These are phyloP conservation scores for Herpetotheres cachinnans DNA, from an alignment of 2,113 vertebrate species.

Conservation along the genomic window DNA sequence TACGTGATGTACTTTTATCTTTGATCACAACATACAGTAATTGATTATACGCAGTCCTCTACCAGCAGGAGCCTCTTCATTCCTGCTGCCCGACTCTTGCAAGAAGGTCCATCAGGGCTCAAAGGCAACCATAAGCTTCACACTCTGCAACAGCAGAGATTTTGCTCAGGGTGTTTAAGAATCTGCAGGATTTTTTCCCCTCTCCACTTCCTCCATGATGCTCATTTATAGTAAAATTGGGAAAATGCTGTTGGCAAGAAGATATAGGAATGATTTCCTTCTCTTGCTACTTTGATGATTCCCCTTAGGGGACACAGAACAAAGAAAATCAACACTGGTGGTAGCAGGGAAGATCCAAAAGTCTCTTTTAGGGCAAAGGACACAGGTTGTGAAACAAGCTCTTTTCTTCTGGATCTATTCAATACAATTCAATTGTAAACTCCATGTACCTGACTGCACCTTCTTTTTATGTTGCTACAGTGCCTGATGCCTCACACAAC, in stretches of 20 bases:
- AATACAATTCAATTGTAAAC: background rate
- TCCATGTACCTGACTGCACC: background rate
- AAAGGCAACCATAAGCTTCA: background rate
- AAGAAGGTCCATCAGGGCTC: background rate
- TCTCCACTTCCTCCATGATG: conserved; percentile 11
- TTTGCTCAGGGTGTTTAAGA: conserved; percentile 20
- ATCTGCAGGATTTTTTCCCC: background rate
- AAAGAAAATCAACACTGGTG: conserved; percentile 33
- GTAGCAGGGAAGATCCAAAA: conserved; percentile 24
- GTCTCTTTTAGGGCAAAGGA: conserved; percentile 57
- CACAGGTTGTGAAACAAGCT: conserved; percentile 2
- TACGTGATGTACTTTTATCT: background rate
- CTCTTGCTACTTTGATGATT: conserved; percentile 55
- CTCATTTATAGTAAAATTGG: conserved; percentile 64
- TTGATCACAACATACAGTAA: background rate
- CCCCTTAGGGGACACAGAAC: conserved; percentile 47
- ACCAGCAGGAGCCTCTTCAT: background rate
- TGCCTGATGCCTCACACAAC: background rate
- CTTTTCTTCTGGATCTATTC: background rate
- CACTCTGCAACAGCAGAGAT: background rate
- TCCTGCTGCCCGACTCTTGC: background rate
- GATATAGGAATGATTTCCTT: conserved; percentile 53
- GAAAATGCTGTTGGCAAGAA: conserved; percentile 57
- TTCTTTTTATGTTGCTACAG: background rate
- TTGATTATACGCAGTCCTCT: background rate